These are phyloP conservation scores for Archocentrus centrarchus DNA, from an alignment of 2,113 vertebrate species.

Conservation along the genomic window DNA sequence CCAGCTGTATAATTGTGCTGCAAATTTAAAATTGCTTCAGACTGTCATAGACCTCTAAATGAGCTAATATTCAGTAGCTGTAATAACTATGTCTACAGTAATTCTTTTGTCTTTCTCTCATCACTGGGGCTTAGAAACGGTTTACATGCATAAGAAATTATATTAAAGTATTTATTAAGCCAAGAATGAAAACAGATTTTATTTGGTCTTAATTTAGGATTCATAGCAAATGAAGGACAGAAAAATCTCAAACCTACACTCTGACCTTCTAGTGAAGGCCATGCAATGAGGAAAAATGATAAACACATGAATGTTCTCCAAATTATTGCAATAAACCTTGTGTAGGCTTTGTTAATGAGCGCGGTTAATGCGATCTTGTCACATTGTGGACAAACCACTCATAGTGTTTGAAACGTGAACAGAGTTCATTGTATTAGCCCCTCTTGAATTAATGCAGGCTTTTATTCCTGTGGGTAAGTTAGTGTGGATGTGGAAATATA, in stretches of 20 bases:
- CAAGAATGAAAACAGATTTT: constrained; percentile 46
- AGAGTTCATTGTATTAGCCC: constrained; percentile 60
- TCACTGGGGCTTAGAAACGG: not conserved
- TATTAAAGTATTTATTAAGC: constrained; percentile 69
- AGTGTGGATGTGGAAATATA: constrained; percentile 30
- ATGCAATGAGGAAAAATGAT: constrained; percentile 42
- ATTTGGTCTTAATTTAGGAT: constrained; percentile 54
- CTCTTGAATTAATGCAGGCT: constrained; percentile 74
- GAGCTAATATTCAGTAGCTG: not conserved
- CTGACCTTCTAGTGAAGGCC: constrained; percentile 57
- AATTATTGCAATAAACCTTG: constrained; percentile 37
- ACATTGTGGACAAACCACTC: constrained; percentile 65
- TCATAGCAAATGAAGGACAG: constrained; percentile 13
- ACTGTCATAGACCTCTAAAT: not conserved
- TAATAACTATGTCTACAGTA: constrained; percentile 8
- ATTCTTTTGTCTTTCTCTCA: constrained; percentile 1
- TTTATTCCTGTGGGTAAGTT: constrained; percentile 59
- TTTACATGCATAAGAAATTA: constrained; percentile 53
- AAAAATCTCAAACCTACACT: constrained; percentile 42
- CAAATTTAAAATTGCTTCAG: not conserved
- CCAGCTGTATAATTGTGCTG: not conserved
- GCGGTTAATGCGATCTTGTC: constrained; percentile 54
- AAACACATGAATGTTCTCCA: constrained; percentile 49
- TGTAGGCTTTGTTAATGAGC: constrained; percentile 65
- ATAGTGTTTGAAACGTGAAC: constrained; percentile 56